Base-by-base conservation (phyloP, 2,797 vertebrate species). In the Benthosema pterotum region DNA sequence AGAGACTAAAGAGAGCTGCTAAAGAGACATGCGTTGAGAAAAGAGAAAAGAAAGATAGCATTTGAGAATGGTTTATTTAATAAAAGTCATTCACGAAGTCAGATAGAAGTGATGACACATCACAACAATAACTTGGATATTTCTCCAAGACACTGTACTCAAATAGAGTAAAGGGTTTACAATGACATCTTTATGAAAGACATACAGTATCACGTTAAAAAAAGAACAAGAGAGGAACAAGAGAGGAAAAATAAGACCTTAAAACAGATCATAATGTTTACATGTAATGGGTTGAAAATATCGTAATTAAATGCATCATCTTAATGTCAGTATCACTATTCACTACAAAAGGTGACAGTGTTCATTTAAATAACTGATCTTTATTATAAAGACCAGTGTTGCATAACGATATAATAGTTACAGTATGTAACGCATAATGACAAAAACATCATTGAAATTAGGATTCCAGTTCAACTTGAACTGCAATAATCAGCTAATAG, bases 1-100 rank as follows among this genome's bases (percentile, higher is more conserved):
- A 11, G 1, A 13, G 45, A 15, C 45, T 15, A n/a, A n/a, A n/a
- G n/a, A n/a, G 8, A 8, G 2, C 32, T 38, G 32, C 7, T 38
- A 11, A 9, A 11, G 1, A 13, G 45, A 15, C 45, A 6, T 46
- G n/a, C 5, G n/a, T 38, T 9, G 45, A 15, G n/a, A 53, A 28
- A 32, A 53, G n/a, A 12, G 7, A 17, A 60, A 43, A 38, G 5
- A 32, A 51, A 42, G 28, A 18, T 51, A 42, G 58, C 16, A 42
- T 7, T 53, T n/a, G 25, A 53, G 50, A 17, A 42, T 60, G 18
- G 25, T 60, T 60, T 60, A 60, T 60, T 60, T 48, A 51, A 60
- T 22, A 15, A 60, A 4, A 51, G 5, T 19, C 12, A 51, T 22
- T 11, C 47, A 11, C 52, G 28, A 22, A 52, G 3, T 52, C 14